phyloP scores from a whole-genome alignment of 35 echinoderm and acorn worm species.

The Diadema setosum region DNA sequence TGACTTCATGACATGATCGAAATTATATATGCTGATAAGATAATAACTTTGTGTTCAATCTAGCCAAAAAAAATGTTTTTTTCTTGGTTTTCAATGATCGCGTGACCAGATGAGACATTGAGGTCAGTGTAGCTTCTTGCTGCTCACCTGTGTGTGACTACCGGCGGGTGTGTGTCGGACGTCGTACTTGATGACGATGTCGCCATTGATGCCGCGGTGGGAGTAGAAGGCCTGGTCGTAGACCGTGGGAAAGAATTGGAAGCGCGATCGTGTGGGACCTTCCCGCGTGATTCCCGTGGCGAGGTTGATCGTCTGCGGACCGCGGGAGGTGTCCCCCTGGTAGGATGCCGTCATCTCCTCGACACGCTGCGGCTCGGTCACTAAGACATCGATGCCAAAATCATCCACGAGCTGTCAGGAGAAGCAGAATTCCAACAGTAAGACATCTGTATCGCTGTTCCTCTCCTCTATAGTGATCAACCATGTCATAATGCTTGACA shows the following conservation, averaged over 20 bases:
- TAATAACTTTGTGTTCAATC: too few relatives aligned
- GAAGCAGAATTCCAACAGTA: too few relatives aligned
- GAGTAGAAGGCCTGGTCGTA: conserved; percentile 61
- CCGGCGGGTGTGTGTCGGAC: conserved; percentile 61
- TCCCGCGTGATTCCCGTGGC: conserved; percentile 16
- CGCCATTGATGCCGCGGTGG: conserved; percentile 53
- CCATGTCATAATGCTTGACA: too few relatives aligned
- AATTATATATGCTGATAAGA: too few relatives aligned
- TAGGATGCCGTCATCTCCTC: conserved; percentile 40
- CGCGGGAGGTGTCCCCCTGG: not conserved
- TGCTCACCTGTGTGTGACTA: conserved; percentile 78
- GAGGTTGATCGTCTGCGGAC: conserved; percentile 24
- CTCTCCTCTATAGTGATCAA: too few relatives aligned
- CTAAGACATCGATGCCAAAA: conserved; percentile 53
- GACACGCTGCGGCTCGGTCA: conserved; percentile 87
- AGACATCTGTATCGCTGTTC: too few relatives aligned
- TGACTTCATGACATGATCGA: too few relatives aligned
- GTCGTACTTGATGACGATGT: conserved; percentile 79
- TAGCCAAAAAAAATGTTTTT: too few relatives aligned
- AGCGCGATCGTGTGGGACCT: conserved; percentile 4
- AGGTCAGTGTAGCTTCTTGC: too few relatives aligned
- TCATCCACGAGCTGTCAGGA: conserved; percentile 56
- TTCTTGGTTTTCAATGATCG: too few relatives aligned
- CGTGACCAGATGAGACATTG: too few relatives aligned
- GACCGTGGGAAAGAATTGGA: conserved; percentile 55